These are phyloP conservation scores for Poeciliopsis gracilis DNA, from an alignment of 2,797 vertebrate species.

Conservation along the genomic window DNA sequence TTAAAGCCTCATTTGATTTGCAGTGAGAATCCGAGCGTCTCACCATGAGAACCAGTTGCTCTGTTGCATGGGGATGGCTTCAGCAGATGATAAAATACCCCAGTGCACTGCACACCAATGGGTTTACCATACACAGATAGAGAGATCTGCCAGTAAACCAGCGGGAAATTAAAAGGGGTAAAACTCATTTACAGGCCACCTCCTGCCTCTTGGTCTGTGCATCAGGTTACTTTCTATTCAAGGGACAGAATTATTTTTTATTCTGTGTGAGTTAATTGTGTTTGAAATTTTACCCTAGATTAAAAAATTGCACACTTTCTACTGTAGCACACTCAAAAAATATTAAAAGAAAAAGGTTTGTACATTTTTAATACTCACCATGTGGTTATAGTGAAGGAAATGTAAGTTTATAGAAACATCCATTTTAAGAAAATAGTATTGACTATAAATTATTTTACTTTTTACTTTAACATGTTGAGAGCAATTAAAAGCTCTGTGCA, in stretches of 20 bases:
- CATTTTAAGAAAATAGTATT: too few relatives aligned
- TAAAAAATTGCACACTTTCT: neutral
- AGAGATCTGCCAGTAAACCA: constrained; percentile 35
- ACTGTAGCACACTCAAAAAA: neutral
- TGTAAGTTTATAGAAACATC: too few relatives aligned
- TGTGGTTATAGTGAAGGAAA: too few relatives aligned
- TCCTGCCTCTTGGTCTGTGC: constrained; percentile 2
- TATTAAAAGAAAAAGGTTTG: neutral
- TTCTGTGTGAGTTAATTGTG: neutral
- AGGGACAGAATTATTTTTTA: neutral
- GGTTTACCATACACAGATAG: constrained; percentile 24
- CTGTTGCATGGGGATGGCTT: constrained; percentile 17
- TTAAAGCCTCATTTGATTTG: constrained; percentile 21
- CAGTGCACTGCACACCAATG: constrained; percentile 18
- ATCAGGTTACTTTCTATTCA: constrained; percentile 1
- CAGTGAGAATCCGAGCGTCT: constrained; percentile 3
- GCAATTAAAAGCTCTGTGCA: too few relatives aligned
- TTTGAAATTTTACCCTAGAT: constrained; percentile 8
- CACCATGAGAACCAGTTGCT: constrained; percentile 17
- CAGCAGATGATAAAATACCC: constrained; percentile 22
- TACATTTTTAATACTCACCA: too few relatives aligned
- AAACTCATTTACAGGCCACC: constrained; percentile 11
- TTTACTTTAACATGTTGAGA: too few relatives aligned
- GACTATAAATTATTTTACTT: too few relatives aligned
- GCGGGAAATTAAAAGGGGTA: constrained; percentile 13